Percentiles rank a stretch among this genome's conserved stretches.
Evolutionary conservation across 2,888 invertebrate genomes (phyloP).

Genomic region (Phaonia tiefii): DNA sequence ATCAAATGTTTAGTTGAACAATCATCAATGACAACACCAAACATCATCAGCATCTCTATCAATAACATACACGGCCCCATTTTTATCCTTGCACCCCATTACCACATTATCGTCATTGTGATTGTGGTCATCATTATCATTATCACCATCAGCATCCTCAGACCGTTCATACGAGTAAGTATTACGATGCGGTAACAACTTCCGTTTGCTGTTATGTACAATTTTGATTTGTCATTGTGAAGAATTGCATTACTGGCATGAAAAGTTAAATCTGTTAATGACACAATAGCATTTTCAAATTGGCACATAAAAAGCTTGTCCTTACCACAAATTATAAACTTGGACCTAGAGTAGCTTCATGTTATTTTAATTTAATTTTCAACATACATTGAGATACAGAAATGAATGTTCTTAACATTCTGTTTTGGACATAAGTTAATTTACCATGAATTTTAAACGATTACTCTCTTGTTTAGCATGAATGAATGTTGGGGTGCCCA

Average conservation of each 20-base stretch:
- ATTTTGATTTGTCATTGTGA: conserved; percentile 64
- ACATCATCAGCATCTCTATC: conserved; percentile 40
- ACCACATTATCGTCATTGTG: conserved; percentile 10
- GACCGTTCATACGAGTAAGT: conserved; percentile 55
- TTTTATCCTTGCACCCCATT: neutral
- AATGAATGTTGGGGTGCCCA: neutral
- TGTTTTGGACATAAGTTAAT: conserved; percentile 60
- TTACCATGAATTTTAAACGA: conserved; percentile 38
- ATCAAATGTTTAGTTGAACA: conserved; percentile 57
- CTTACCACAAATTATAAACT: neutral
- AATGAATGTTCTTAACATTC: neutral
- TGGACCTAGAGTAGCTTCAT: conserved; percentile 1
- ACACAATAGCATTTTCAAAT: conserved; percentile 48
- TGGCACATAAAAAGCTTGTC: neutral
- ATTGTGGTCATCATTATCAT: conserved; percentile 21
- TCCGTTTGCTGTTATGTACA: conserved; percentile 66
- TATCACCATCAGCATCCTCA: conserved; percentile 23
- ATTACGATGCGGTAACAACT: conserved; percentile 60
- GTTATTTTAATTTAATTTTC: conserved; percentile 60
- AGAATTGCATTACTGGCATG: conserved; percentile 58
- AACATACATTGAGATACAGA: neutral
- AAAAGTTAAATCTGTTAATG: conserved; percentile 59
- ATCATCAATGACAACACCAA: conserved; percentile 49
- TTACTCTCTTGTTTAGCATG: neutral
- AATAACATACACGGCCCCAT: neutral